Conservation (phyloP, 64 coral and sea anemone genomes). For the Exaiptasia diaphana region DNA sequence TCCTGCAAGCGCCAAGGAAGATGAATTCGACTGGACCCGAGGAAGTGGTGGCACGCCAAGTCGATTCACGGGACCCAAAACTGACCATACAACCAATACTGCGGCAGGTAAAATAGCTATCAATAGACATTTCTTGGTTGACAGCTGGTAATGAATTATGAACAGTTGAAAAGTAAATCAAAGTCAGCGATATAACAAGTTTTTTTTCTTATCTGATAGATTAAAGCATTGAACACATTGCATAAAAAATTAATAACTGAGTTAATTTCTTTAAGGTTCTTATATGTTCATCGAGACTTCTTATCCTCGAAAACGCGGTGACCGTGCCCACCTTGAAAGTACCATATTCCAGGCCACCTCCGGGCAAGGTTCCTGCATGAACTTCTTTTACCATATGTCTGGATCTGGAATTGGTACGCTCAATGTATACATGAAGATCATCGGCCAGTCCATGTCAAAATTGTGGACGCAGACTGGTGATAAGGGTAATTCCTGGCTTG, state of each 20-base stretch:
- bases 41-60: slow-evolving; percentile 60
- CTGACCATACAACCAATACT: slow-evolving; percentile 54
- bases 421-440: slow-evolving; percentile 71
- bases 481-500: slow-evolving; percentile 61
- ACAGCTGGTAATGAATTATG: no score
- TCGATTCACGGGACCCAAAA: slow-evolving; percentile 66
- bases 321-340: slow-evolving; percentile 82
- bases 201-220: no score
- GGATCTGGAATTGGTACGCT: slow-evolving; percentile 75
- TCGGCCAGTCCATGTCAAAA: slow-evolving; percentile 74
- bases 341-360: slow-evolving; percentile 73
- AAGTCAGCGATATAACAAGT: no score
- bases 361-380: slow-evolving; percentile 71
- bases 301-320: slow-evolving; percentile 64
- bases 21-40: slow-evolving; percentile 92
- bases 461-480: slow-evolving; percentile 65
- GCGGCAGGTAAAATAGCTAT: slow-evolving; percentile 1
- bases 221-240: no score
- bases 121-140: no score
- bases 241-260: no score
- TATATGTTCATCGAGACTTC: slow-evolving; percentile 97
- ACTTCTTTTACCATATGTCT: slow-evolving; percentile 92
- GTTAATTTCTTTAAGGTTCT: slow-evolving; percentile 46
- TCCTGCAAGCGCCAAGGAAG: slow-evolving; percentile 41
- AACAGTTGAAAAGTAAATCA: no score